Base-by-base conservation (phyloP, 2,888 invertebrate genomes). In the Eupithecia centaureata region DNA sequence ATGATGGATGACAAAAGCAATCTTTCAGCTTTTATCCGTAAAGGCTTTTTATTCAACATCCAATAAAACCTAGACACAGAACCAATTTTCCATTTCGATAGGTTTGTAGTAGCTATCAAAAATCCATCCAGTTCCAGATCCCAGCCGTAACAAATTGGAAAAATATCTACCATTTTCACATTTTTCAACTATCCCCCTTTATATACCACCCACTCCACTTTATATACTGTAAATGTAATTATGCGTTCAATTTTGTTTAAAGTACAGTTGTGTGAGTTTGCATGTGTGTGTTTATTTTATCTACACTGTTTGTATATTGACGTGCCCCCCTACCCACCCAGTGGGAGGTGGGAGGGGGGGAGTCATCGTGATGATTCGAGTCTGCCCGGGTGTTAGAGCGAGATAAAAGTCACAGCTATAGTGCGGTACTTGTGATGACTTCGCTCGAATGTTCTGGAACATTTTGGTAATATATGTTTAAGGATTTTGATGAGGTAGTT, bases 171-270 rank as follows among this genome's bases (percentile, higher is more conserved):
- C 80, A 78, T 82, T 84, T 82, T 74, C 76, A 74, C 80, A 84
- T 85, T 87, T 86, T 81, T 80, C 75, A 63, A 69, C 62, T 73
- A 75, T 71, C 76, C 73, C 76, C 78, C 61, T 63, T 71, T 67
- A 68, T 32, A 5, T 77, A 76, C 77, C 74, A 25, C 65, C 38
- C 61, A 2, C 32, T 63, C 68, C 72, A 76, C 77, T 74, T 80
- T 81, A 83, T 82, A 84, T 81, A 80, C 79, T 76, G 80, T 84
- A 87, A 89, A 90, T 89, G 89, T 90, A 92, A 92, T 91, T 91
- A 92, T 85, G 79, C 75, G 80, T 81, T 84, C 85, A 87, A 91
- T 90, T 91, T 90, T 89, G 89, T 89, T 88, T 88, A 89, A 89
- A 85, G 82, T 79, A 54, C 28, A 8, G n/a, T 59, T 30, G 67